A percentile compares a stretch with the other conserved stretches of the same genome.
These are phyloP conservation scores for Dryoscopus gambensis DNA, from an alignment of 2,113 vertebrate genomes.

Conservation along the genomic window DNA sequence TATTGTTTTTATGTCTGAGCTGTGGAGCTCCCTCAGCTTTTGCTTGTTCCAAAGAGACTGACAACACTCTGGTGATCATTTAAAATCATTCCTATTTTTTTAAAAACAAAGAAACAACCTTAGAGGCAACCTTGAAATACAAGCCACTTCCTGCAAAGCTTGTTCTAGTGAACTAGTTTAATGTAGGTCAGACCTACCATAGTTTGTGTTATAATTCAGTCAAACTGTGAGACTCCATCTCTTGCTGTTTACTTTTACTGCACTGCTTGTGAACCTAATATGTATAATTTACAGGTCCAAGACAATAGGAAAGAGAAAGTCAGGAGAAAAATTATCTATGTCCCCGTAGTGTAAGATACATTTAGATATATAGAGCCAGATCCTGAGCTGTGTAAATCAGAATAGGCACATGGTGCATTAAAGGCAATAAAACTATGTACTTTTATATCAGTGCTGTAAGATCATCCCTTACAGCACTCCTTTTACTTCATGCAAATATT, in stretches of 20 bases:
- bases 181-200: conserved; percentile 14
- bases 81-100: not conserved
- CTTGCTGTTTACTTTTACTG: conserved; percentile 23
- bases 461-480: not conserved
- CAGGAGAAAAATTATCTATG: not conserved
- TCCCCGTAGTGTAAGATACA: not conserved
- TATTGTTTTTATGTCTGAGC: not conserved
- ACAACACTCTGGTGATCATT: not conserved
- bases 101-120: not conserved
- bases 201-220: conserved; percentile 15
- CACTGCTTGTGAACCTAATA: not conserved
- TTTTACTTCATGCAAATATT: not conserved
- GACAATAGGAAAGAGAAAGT: not conserved
- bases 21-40: not conserved
- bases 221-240: not conserved
- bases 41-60: not conserved
- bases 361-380: not conserved
- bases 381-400: not conserved
- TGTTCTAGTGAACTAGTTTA: not conserved
- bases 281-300: conserved; percentile 14
- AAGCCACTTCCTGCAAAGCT: not conserved
- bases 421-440: not conserved
- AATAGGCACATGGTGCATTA: not conserved
- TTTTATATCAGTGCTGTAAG: not conserved
- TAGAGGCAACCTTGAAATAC: conserved; percentile 15